Percentiles rank a stretch among this genome's conserved stretches.
phyloP scores from a whole-genome alignment of 2,113 vertebrate genomes.

The Acrocephalus kingi region DNA sequence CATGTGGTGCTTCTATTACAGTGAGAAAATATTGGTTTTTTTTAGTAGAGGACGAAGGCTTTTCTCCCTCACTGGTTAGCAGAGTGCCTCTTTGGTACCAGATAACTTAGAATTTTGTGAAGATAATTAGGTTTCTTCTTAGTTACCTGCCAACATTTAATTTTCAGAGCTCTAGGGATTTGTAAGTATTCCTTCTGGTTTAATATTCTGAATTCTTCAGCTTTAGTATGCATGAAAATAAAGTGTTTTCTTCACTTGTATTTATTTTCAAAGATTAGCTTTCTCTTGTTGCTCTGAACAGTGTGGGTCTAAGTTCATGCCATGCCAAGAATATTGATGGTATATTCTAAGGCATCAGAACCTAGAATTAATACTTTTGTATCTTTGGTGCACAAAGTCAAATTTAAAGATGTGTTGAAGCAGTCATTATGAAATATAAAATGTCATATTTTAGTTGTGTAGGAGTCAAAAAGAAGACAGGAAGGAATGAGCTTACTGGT shows the following conservation, averaged over 20 bases:
- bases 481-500: neutral
- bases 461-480: neutral
- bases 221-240: neutral
- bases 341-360: neutral
- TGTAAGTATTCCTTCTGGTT: neutral
- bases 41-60: neutral
- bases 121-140: neutral
- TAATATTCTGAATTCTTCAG: neutral
- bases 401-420: neutral
- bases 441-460: neutral
- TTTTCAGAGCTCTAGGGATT: neutral
- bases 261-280: neutral
- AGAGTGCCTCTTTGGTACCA: neutral
- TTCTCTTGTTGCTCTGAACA: neutral
- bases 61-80: neutral
- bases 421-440: neutral
- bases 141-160: neutral
- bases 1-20: neutral
- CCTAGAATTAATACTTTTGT: neutral
- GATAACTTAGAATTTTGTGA: neutral
- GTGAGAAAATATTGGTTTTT: neutral
- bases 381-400: neutral
- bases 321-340: neutral
- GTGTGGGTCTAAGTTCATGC: neutral
- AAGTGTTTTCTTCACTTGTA: fast-evolving